A percentile compares a stretch with the other conserved stretches of the same genome.
Evolutionary conservation across 2,888 invertebrate genomes (phyloP).

Genomic region (Galeruca laticollis): DNA sequence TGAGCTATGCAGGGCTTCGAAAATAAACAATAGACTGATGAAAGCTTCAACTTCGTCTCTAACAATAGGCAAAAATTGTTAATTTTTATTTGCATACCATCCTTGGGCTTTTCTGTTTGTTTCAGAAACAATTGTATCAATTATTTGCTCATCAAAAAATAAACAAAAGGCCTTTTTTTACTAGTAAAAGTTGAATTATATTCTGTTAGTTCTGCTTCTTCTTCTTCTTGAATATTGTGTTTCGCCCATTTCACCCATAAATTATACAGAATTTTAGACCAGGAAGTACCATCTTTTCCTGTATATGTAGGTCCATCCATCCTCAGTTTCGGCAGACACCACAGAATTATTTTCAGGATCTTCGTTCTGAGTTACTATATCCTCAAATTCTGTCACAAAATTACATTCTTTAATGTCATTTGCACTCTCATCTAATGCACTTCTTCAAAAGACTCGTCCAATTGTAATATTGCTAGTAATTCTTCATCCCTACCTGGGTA

Average conservation of each 20-base stretch:
- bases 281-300: conserved; percentile 12
- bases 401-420: conserved; percentile 3
- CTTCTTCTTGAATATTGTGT: conserved; percentile 21
- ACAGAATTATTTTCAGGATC: not conserved
- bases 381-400: conserved; percentile 18
- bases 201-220: conserved; percentile 15
- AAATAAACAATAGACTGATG: conserved; percentile 9
- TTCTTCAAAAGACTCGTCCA: not conserved
- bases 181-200: conserved; percentile 12
- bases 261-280: conserved; percentile 4
- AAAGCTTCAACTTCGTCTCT: conserved; percentile 17
- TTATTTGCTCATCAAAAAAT: conserved; percentile 24
- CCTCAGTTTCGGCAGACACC: conserved; percentile 11
- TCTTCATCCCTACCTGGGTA: too few species aligned
- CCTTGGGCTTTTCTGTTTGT: conserved; percentile 19
- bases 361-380: conserved; percentile 14
- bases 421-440: not conserved
- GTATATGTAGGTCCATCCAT: conserved; percentile 16
- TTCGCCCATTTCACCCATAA: conserved; percentile 13
- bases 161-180: conserved; percentile 12
- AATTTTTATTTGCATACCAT: conserved; percentile 24
- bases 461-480: not conserved
- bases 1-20: conserved; percentile 16
- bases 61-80: conserved; percentile 22
- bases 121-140: conserved; percentile 4